Percentiles rank a stretch among this genome's conserved stretches.
Conservation (phyloP, 2,888 invertebrate genomes). For the Macrophya annulata region DNA sequence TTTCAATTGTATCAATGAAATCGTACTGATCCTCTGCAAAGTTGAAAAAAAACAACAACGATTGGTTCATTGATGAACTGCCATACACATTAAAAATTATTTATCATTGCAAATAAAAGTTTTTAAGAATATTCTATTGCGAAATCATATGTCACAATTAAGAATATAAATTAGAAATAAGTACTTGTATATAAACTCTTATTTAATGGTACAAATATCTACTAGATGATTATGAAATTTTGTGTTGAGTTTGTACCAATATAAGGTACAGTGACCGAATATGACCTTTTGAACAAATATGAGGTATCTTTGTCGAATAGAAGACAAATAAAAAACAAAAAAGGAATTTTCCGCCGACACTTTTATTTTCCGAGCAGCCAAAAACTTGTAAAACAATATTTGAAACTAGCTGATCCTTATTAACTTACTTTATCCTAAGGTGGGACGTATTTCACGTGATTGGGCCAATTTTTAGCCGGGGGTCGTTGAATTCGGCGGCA, state of each 20-base stretch:
- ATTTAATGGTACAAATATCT: not conserved
- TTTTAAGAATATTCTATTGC: not conserved
- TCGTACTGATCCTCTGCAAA: constrained; percentile 12
- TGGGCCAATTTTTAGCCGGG: too few relatives aligned
- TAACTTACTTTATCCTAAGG: too few relatives aligned
- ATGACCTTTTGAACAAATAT: not conserved
- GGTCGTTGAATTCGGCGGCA: too few relatives aligned
- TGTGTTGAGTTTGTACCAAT: not conserved
- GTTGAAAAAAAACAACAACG: not conserved
- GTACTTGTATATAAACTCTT: not conserved
- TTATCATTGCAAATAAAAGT: constrained; percentile 2
- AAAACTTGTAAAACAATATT: too few relatives aligned
- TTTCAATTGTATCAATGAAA: constrained; percentile 14
- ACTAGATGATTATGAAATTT: constrained; percentile 1
- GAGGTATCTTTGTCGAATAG: not conserved
- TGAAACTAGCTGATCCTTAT: too few relatives aligned
- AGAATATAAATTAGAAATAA: not conserved
- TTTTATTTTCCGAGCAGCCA: too few relatives aligned
- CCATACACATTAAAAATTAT: not conserved
- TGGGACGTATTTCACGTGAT: too few relatives aligned
- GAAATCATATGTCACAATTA: not conserved
- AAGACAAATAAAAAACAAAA: too few relatives aligned
- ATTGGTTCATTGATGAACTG: not conserved
- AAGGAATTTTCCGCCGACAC: too few relatives aligned
- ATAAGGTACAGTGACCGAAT: not conserved